Evolutionary conservation across 2,888 invertebrate genomes (phyloP).

Genomic region (Rhaphigaster nebulosa): DNA sequence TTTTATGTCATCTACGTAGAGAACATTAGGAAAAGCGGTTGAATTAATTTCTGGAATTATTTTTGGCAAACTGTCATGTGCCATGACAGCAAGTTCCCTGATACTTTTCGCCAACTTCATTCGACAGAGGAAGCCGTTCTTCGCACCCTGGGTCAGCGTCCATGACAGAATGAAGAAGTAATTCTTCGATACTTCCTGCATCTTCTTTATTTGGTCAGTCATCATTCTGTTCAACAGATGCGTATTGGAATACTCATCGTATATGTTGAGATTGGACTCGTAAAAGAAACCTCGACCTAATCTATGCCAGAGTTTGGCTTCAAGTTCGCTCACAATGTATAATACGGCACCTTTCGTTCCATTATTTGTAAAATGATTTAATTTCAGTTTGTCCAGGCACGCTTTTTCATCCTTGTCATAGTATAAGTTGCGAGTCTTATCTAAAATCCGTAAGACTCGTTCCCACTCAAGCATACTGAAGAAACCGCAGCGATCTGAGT

Average conservation of each 20-base stretch:
- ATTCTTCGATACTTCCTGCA: not conserved
- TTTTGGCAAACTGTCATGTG: not conserved
- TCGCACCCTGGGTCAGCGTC: not conserved
- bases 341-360: not conserved
- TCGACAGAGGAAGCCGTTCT: not conserved
- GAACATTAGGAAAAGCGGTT: not conserved
- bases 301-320: not conserved
- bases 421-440: not conserved
- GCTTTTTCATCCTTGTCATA: not conserved
- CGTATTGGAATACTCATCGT: not conserved
- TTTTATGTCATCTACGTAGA: not conserved
- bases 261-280: not conserved
- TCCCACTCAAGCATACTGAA: slow-evolving; percentile 2
- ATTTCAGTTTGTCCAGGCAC: not conserved
- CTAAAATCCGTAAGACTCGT: not conserved
- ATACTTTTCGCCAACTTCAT: not conserved
- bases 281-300: not conserved
- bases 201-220: not conserved
- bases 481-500: not conserved
- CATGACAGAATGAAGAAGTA: not conserved
- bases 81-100: not conserved
- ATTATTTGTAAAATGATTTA: not conserved
- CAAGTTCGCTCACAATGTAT: not conserved
- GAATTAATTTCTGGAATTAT: not conserved
- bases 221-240: not conserved